phyloP scores from a whole-genome alignment of 2,113 vertebrate species.

The Paramormyrops kingsleyae region DNA sequence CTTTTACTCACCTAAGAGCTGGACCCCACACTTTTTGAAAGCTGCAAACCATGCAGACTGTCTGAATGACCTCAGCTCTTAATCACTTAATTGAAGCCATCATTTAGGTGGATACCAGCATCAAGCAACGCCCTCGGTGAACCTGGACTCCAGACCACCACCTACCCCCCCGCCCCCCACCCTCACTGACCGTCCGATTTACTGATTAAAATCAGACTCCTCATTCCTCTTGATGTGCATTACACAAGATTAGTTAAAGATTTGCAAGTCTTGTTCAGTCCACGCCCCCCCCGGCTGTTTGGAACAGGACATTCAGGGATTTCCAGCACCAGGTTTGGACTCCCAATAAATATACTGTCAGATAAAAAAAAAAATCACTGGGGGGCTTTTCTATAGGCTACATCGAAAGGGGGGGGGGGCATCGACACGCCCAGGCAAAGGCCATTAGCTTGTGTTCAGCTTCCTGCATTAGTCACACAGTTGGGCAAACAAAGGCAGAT shows the following conservation, averaged over 20 bases:
- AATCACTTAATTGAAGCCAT: conserved; percentile 1
- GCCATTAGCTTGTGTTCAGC: not conserved
- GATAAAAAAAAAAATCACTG: not conserved
- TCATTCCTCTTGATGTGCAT: not conserved
- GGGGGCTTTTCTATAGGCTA: not conserved
- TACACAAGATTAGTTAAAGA: not conserved
- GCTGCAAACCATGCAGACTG: not conserved
- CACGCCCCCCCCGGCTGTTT: not conserved
- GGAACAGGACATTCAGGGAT: not conserved
- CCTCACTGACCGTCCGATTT: not conserved
- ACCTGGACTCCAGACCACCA: not conserved
- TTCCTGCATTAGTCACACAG: not conserved
- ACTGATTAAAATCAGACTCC: not conserved
- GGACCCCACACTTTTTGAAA: not conserved
- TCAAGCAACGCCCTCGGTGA: not conserved
- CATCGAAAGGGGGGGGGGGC: not conserved
- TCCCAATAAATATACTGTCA: not conserved
- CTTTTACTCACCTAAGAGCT: not conserved
- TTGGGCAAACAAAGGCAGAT: not conserved
- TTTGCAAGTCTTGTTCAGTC: not conserved
- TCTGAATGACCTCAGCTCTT: not conserved
- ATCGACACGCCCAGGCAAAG: not conserved
- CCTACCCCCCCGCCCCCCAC: not conserved
- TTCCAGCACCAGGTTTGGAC: not conserved
- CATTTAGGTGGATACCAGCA: not conserved